Evolutionary conservation across 2,888 invertebrate species (phyloP).

Genomic region (Phasia obesa): DNA sequence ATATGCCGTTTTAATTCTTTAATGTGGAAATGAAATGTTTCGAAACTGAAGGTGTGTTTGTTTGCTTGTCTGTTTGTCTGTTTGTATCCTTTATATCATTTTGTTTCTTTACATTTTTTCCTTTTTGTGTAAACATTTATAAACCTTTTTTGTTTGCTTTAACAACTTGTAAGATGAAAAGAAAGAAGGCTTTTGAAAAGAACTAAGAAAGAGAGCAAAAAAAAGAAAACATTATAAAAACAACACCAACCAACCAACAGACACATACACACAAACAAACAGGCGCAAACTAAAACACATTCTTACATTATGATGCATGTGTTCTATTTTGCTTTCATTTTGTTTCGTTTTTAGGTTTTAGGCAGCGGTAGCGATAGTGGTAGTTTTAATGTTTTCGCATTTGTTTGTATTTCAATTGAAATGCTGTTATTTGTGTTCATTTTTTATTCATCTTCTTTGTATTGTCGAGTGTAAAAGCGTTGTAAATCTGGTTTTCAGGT

Average conservation of each 20-base stretch:
- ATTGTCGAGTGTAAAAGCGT: slow-evolving; percentile 58
- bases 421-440: slow-evolving; percentile 55
- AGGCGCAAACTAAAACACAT: slow-evolving; percentile 5
- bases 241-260: no score
- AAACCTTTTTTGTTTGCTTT: slow-evolving; percentile 57
- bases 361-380: neutral
- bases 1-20: slow-evolving; percentile 38
- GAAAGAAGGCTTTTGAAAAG: slow-evolving; percentile 53
- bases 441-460: slow-evolving; percentile 57
- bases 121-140: slow-evolving; percentile 59
- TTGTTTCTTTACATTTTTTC: slow-evolving; percentile 24
- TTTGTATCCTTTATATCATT: slow-evolving; percentile 22
- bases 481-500: slow-evolving; percentile 68
- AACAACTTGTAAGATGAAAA: slow-evolving; percentile 65
- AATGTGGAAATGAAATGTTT: slow-evolving; percentile 22
- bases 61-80: slow-evolving; percentile 26
- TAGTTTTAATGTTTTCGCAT: slow-evolving; percentile 54
- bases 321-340: slow-evolving; percentile 42
- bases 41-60: slow-evolving; percentile 29
- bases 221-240: neutral
- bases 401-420: slow-evolving; percentile 63
- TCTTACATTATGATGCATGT: slow-evolving; percentile 37
- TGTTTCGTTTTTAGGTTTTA: slow-evolving; percentile 34
- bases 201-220: slow-evolving; percentile 37
- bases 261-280: neutral